Percentiles rank a stretch among this genome's conserved stretches.
Conservation (phyloP, 2,113 vertebrate genomes). For the Bombycilla garrulus region DNA sequence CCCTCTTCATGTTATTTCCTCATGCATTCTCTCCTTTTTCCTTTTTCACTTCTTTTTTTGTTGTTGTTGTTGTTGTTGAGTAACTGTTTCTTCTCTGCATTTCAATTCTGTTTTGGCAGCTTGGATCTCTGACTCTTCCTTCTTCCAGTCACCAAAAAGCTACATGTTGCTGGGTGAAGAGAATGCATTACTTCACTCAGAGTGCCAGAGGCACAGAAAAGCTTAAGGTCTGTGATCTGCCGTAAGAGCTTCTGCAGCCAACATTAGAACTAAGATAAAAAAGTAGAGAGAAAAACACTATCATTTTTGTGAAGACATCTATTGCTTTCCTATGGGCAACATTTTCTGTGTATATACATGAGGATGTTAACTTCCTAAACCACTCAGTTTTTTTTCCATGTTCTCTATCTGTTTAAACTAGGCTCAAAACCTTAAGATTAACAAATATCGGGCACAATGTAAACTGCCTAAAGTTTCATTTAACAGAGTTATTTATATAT, state of each 20-base stretch:
- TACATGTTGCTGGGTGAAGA: background rate
- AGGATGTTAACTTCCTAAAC: background rate
- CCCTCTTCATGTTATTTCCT: background rate
- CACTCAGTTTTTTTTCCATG: rapidly evolving
- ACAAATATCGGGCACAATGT: background rate
- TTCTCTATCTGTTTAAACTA: background rate
- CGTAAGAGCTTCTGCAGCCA: background rate
- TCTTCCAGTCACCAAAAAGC: background rate
- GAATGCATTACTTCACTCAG: constrained; percentile 19
- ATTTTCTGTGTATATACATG: background rate
- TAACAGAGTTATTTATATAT: background rate
- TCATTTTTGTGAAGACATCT: background rate
- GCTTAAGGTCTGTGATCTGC: background rate
- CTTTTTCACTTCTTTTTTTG: too few species aligned
- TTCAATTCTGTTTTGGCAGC: background rate
- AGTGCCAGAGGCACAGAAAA: background rate
- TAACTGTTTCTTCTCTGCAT: background rate
- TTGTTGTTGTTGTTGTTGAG: too few species aligned
- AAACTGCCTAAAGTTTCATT: background rate
- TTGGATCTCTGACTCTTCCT: background rate
- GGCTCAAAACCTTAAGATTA: background rate
- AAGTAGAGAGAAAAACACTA: background rate
- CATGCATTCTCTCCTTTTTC: background rate
- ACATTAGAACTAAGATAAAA: background rate
- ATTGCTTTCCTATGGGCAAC: background rate